Conservation (phyloP, 53 echinoderm and acorn worm species). For the Holothuria scabra region DNA sequence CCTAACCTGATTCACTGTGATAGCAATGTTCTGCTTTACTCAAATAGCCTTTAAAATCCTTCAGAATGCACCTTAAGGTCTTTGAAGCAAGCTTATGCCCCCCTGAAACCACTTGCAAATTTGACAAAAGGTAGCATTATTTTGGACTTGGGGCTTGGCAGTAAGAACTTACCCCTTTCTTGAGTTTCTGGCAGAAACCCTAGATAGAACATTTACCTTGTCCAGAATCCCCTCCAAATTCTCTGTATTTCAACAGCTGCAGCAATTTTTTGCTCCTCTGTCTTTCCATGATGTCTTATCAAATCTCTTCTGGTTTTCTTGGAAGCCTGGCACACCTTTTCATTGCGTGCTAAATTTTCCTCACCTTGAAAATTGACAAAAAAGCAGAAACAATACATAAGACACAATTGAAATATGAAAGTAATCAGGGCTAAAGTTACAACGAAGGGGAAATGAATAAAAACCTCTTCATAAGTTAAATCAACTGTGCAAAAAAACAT, state of each 20-base stretch:
- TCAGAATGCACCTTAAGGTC: too few species aligned
- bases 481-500: neutral
- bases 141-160: too few species aligned
- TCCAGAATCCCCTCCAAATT: constrained; percentile 84
- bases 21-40: too few species aligned
- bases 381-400: neutral
- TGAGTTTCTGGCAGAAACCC: too few species aligned
- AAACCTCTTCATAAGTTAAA: neutral
- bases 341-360: constrained; percentile 25
- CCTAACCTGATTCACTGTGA: too few species aligned
- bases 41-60: too few species aligned
- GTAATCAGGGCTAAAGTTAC: neutral
- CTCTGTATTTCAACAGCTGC: constrained; percentile 94
- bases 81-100: too few species aligned
- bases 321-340: constrained; percentile 65
- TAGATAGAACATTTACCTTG: constrained; percentile 82
- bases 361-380: neutral
- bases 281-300: constrained; percentile 61
- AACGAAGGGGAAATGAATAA: neutral
- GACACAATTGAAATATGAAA: too few species aligned
- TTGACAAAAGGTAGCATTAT: too few species aligned
- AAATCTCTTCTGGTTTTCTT: constrained; percentile 70
- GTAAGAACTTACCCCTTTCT: too few species aligned
- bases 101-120: too few species aligned
- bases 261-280: constrained; percentile 62